Conservation (phyloP, 2,113 vertebrate genomes). For the Capra hircus region DNA sequence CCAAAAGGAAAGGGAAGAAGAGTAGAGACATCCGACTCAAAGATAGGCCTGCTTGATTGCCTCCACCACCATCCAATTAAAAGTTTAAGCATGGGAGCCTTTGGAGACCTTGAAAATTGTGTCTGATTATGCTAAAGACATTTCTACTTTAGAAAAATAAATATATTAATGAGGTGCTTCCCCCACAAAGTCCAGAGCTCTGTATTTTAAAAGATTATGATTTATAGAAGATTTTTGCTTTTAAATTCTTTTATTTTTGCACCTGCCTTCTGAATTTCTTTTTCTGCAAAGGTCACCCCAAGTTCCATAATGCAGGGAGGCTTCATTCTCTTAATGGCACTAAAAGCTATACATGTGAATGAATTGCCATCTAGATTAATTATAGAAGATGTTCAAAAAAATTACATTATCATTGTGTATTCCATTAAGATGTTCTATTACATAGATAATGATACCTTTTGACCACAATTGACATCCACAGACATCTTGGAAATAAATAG, state of each 20-base stretch:
- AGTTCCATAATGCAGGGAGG: not conserved
- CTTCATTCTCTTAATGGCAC: not conserved
- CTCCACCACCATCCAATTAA: not conserved
- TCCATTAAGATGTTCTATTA: not conserved
- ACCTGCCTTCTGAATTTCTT: not conserved
- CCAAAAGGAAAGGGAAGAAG: not conserved
- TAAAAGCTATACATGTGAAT: not conserved
- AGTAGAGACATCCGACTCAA: not conserved
- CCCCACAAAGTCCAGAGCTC: not conserved
- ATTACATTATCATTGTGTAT: not conserved
- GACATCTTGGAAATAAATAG: not conserved
- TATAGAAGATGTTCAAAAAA: not conserved
- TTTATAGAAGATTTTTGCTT: not conserved
- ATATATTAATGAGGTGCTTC: not conserved
- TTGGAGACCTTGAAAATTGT: not conserved
- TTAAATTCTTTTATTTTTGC: not conserved
- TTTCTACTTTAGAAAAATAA: not conserved
- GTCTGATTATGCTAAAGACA: not conserved
- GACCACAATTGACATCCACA: not conserved
- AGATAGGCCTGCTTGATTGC: not conserved
- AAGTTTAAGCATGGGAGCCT: not conserved
- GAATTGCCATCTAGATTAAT: slow-evolving; percentile 21
- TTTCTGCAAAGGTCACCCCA: not conserved
- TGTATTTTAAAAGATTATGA: not conserved
- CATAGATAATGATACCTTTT: not conserved